Conservation (phyloP, 1,140 invertebrate species). For the Drosophila hydei region DNA sequence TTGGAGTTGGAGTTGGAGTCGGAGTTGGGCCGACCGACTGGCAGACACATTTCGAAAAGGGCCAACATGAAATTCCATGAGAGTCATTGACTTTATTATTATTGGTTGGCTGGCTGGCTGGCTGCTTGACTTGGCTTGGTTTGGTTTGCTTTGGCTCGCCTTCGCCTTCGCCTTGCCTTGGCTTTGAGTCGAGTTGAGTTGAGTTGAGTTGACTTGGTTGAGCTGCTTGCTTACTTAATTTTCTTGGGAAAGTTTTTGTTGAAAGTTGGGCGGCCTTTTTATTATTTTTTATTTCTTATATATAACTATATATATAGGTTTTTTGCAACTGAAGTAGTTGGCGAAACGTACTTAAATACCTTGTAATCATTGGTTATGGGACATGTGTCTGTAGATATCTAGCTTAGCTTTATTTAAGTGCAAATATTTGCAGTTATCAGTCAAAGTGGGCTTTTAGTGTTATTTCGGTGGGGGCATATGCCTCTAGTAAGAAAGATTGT, state of each 20-base stretch:
- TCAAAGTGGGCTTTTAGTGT: not conserved
- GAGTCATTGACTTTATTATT: slow-evolving; percentile 78
- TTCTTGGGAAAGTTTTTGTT: slow-evolving; percentile 82
- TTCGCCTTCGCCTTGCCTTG: slow-evolving; percentile 13
- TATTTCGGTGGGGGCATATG: too few relatives aligned
- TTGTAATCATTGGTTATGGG: slow-evolving; percentile 35
- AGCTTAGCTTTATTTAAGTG: slow-evolving; percentile 1
- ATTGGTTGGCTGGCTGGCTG: slow-evolving; percentile 43
- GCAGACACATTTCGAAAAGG: slow-evolving; percentile 80
- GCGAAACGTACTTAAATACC: slow-evolving; percentile 38
- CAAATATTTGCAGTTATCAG: not conserved
- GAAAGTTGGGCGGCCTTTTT: slow-evolving; percentile 63
- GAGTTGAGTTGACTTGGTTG: slow-evolving; percentile 33
- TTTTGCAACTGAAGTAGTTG: slow-evolving; percentile 59
- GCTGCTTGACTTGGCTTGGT: slow-evolving; percentile 20
- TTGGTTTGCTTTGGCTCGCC: slow-evolving; percentile 14
- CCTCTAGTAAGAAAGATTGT: too few relatives aligned
- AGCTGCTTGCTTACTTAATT: slow-evolving; percentile 65
- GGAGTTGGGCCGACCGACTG: slow-evolving; percentile 55
- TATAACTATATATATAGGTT: slow-evolving; percentile 18
- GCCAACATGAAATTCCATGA: slow-evolving; percentile 80
- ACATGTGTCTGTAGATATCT: slow-evolving; percentile 27
- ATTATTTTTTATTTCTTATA: slow-evolving; percentile 16
- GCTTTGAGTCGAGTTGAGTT: slow-evolving; percentile 17
- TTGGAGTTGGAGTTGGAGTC: slow-evolving; percentile 48